Percentiles rank a stretch among this genome's conserved stretches.
phyloP scores from a whole-genome alignment of 2,113 vertebrate species.

The Serinus canaria region DNA sequence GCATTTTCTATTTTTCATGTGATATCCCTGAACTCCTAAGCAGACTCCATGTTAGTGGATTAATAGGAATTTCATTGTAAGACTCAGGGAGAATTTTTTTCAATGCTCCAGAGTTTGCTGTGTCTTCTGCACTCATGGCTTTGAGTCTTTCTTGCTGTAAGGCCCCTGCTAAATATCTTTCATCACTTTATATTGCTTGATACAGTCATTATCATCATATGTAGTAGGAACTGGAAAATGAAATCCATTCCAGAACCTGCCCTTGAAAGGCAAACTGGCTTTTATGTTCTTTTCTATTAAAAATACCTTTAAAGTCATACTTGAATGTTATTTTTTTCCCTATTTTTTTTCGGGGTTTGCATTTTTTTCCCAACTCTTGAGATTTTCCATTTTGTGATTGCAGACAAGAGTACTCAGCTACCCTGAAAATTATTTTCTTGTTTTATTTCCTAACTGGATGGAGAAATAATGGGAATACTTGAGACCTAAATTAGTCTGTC shows the following conservation, averaged over 20 bases:
- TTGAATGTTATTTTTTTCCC: not conserved
- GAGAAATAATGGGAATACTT: not conserved
- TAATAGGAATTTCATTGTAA: not conserved
- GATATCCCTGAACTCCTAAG: not conserved
- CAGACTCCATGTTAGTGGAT: not conserved
- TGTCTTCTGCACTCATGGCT: not conserved
- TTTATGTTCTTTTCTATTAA: not conserved
- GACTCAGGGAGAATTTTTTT: not conserved
- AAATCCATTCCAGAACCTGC: not conserved
- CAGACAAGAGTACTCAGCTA: not conserved
- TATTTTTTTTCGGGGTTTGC: fast-evolving
- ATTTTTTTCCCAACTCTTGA: not conserved
- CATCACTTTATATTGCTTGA: not conserved
- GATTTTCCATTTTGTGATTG: not conserved
- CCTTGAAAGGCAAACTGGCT: not conserved
- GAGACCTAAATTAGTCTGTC: not conserved
- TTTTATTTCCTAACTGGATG: not conserved
- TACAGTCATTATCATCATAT: not conserved
- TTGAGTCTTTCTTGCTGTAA: not conserved
- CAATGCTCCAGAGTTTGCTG: not conserved
- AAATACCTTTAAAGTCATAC: not conserved
- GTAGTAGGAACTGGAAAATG: not conserved
- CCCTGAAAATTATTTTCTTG: not conserved
- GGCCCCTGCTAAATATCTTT: not conserved
- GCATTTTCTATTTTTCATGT: not conserved